Percentiles rank a stretch among this genome's conserved stretches.
phyloP scores from a whole-genome alignment of 2,888 invertebrate species.

The Abscondita cerata region DNA sequence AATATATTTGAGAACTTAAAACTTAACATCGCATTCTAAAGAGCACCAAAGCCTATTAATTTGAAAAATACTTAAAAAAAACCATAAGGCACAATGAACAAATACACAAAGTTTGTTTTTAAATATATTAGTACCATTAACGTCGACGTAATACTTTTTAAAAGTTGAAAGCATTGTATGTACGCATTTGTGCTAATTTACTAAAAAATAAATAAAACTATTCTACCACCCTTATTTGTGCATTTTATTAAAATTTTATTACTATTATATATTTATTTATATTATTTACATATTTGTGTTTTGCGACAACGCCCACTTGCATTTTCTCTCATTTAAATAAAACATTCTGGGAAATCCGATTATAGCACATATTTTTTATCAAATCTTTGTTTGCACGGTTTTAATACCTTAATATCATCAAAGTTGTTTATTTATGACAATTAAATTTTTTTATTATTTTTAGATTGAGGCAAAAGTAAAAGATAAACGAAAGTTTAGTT shows the following conservation, averaged over 20 bases:
- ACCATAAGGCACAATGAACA: slow-evolving; percentile 26
- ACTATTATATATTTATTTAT: slow-evolving; percentile 7
- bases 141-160: slow-evolving; percentile 4
- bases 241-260: slow-evolving; percentile 25
- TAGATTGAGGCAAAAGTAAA: too few species aligned
- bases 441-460: too few species aligned
- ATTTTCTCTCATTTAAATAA: not conserved
- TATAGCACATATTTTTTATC: not conserved
- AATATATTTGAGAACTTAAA: slow-evolving; percentile 24
- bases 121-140: slow-evolving; percentile 6
- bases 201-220: slow-evolving; percentile 24
- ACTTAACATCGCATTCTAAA: slow-evolving; percentile 21
- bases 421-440: not conserved
- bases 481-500: too few species aligned
- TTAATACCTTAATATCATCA: slow-evolving; percentile 6
- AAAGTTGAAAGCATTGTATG: slow-evolving; percentile 3
- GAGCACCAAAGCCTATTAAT: slow-evolving; percentile 22
- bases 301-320: not conserved
- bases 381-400: not conserved
- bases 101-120: slow-evolving; percentile 10
- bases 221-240: slow-evolving; percentile 29
- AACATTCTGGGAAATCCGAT: not conserved
- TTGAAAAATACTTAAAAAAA: slow-evolving; percentile 11
- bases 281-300: slow-evolving; percentile 3
- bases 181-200: slow-evolving; percentile 9